A percentile compares a stretch with the other conserved stretches of the same genome.
Conservation (phyloP, 2,888 invertebrate genomes). For the Linyphia triangularis region DNA sequence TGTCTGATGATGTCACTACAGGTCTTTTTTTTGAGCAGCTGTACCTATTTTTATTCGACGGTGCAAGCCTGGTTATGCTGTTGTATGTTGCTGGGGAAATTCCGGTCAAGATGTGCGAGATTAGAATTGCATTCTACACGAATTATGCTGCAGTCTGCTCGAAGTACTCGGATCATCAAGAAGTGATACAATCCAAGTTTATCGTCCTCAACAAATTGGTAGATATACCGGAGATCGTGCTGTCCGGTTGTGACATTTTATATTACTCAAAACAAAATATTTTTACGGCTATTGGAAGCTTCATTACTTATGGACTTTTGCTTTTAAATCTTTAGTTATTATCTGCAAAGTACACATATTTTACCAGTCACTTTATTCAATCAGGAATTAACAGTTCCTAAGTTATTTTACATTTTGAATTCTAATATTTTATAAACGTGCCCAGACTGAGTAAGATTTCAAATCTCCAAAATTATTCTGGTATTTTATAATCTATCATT, state of each 20-base stretch:
- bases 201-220: background rate
- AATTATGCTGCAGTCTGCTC: background rate
- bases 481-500: too few relatives aligned
- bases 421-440: too few relatives aligned
- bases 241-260: background rate
- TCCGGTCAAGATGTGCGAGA: background rate
- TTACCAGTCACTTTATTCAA: too few relatives aligned
- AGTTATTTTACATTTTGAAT: too few relatives aligned
- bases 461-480: too few relatives aligned
- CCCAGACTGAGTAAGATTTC: too few relatives aligned
- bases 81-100: background rate
- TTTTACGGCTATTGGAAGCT: background rate
- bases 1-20: background rate
- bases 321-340: background rate
- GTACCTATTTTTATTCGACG: too few relatives aligned
- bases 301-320: conserved; percentile 13
- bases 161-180: background rate
- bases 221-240: background rate
- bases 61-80: too few relatives aligned
- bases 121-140: background rate
- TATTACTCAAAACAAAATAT: background rate
- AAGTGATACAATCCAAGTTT: background rate
- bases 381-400: too few relatives aligned
- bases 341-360: too few relatives aligned
- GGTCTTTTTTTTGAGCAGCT: too few relatives aligned